phyloP scores from a whole-genome alignment of 2,113 vertebrate genomes.

The Tretioscincus oriximinensis region DNA sequence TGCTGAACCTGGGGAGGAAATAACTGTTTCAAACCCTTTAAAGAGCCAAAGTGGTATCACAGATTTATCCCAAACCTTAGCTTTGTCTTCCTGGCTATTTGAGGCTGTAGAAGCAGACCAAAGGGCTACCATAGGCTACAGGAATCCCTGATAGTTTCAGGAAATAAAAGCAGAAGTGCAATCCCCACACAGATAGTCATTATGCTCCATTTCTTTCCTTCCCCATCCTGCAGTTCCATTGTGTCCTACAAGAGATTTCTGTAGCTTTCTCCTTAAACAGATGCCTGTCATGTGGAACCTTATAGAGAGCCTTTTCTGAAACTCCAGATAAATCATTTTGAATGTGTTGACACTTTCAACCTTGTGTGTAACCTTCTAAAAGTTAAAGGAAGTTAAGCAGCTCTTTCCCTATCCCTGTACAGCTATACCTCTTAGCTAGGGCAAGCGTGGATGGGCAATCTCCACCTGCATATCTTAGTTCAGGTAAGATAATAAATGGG shows the following conservation, averaged over 20 bases:
- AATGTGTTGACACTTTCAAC: conserved; percentile 68
- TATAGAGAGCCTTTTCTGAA: conserved; percentile 73
- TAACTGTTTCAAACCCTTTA: no score
- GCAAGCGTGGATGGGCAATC: conserved; percentile 14
- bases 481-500: background rate
- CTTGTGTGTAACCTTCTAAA: conserved; percentile 75
- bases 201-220: conserved; percentile 42
- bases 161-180: conserved; percentile 31
- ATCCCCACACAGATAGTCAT: conserved; percentile 40
- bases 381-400: conserved; percentile 71
- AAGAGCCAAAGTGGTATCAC: no score
- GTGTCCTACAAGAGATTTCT: conserved; percentile 50
- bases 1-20: no score
- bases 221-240: conserved; percentile 50
- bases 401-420: conserved; percentile 36
- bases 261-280: conserved; percentile 68
- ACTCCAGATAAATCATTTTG: conserved; percentile 75
- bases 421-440: conserved; percentile 35
- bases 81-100: no score
- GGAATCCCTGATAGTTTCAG: background rate
- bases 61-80: no score
- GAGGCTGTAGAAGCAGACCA: no score
- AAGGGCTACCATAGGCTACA: no score
- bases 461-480: conserved; percentile 7
- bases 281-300: conserved; percentile 75